Percentiles rank a stretch among this genome's conserved stretches.
Evolutionary conservation across 1,140 invertebrate species (phyloP).

Genomic region (Harpegnathos saltator): DNA sequence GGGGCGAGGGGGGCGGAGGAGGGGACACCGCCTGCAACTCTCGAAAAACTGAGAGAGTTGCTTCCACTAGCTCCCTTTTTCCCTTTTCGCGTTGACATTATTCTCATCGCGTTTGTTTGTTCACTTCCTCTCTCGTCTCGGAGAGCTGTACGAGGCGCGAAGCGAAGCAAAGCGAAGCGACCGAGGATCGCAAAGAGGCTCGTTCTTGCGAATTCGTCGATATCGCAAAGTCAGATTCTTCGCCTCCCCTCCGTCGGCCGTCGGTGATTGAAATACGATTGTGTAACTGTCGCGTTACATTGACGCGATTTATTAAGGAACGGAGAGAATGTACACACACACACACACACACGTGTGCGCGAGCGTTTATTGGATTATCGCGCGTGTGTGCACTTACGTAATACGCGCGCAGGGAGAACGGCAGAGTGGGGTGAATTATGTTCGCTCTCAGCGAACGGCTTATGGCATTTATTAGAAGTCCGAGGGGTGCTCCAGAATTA

Average conservation of each 20-base stretch:
- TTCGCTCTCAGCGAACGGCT: constrained; percentile 64
- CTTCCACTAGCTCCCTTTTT: too few species aligned
- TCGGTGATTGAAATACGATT: constrained; percentile 49
- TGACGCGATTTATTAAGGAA: constrained; percentile 53
- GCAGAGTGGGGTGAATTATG: constrained; percentile 71
- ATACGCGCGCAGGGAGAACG: neutral
- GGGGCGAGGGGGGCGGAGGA: too few species aligned
- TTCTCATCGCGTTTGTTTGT: too few species aligned
- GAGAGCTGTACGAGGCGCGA: too few species aligned
- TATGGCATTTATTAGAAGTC: constrained; percentile 76
- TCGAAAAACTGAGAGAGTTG: too few species aligned
- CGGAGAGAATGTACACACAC: too few species aligned
- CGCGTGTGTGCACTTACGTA: constrained; percentile 47
- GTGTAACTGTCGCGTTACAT: constrained; percentile 54
- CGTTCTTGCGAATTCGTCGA: neutral
- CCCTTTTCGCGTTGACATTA: neutral
- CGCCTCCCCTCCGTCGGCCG: too few species aligned
- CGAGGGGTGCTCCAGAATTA: constrained; percentile 68
- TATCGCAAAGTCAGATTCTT: constrained; percentile 3
- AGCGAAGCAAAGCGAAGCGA: too few species aligned
- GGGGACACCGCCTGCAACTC: too few species aligned
- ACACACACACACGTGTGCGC: constrained; percentile 35
- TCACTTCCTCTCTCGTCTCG: too few species aligned
- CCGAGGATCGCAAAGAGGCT: too few species aligned
- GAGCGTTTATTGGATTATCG: constrained; percentile 56